A percentile compares a stretch with the other conserved stretches of the same genome.
phyloP scores from a whole-genome alignment of 1,140 invertebrate genomes.

The Pteromalus puparum region DNA sequence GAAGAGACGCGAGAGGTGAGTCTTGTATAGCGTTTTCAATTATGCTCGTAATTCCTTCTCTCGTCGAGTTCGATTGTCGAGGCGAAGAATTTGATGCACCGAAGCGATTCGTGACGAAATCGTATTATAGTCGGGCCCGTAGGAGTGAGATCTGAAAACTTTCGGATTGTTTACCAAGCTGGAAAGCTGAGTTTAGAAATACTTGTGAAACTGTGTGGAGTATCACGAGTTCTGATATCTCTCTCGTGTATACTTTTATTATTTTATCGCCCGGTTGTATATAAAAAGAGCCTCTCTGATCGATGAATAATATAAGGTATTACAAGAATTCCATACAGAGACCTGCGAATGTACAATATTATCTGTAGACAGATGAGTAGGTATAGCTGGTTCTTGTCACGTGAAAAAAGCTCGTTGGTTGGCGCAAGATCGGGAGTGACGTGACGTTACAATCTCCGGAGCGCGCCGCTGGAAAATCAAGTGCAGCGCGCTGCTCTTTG shows the following conservation, averaged over 20 bases:
- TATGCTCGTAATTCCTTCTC: too few relatives aligned
- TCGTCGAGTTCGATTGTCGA: too few relatives aligned
- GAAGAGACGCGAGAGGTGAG: too few relatives aligned
- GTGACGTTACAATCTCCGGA: slow-evolving; percentile 28
- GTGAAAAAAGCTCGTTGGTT: not conserved
- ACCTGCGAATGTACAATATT: too few relatives aligned
- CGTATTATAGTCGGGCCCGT: too few relatives aligned
- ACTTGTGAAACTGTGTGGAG: not conserved
- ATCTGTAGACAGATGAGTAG: too few relatives aligned
- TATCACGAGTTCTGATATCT: not conserved
- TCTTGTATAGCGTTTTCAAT: too few relatives aligned
- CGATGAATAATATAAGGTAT: too few relatives aligned
- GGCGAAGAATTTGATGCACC: not conserved
- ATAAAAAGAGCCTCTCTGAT: too few relatives aligned
- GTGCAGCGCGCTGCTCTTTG: slow-evolving; percentile 36
- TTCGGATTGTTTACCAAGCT: not conserved
- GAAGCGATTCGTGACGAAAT: not conserved
- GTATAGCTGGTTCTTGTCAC: not conserved
- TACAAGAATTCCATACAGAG: too few relatives aligned
- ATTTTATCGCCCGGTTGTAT: not conserved
- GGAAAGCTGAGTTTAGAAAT: not conserved
- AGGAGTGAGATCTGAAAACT: not conserved
- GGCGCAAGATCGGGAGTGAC: not conserved
- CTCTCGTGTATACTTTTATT: not conserved
- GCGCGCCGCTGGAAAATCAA: slow-evolving; percentile 26